A percentile compares a stretch with the other conserved stretches of the same genome.
phyloP scores from a whole-genome alignment of 2,797 vertebrate genomes.

The Morelia viridis region DNA sequence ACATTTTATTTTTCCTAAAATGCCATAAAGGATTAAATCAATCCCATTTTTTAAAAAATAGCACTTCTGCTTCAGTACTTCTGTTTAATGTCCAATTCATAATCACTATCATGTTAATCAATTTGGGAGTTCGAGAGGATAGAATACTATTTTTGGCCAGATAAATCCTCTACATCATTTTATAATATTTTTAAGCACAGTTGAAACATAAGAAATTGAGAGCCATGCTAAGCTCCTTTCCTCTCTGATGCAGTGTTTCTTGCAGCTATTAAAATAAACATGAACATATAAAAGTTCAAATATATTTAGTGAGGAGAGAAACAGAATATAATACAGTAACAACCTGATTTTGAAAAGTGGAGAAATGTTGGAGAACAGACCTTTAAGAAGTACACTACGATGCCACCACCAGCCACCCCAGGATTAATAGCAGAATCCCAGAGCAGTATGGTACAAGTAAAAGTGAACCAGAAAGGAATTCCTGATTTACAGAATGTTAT shows the following conservation, averaged over 20 bases:
- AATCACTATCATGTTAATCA: not conserved
- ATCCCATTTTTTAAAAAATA: not conserved
- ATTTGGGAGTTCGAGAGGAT: not conserved
- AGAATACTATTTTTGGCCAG: not conserved
- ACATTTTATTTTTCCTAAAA: not conserved
- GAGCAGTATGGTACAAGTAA: not conserved
- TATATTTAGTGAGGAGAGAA: not conserved
- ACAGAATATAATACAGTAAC: not conserved
- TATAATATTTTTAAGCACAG: constrained; percentile 1
- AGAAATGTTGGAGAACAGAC: not conserved
- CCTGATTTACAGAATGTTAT: not conserved
- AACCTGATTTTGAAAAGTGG: not conserved
- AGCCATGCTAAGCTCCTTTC: constrained; percentile 2
- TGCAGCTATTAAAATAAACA: not conserved
- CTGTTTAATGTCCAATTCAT: not conserved
- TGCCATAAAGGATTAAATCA: not conserved
- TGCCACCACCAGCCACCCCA: not conserved
- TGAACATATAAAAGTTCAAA: not conserved
- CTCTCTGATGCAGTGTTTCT: not conserved
- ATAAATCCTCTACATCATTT: not conserved
- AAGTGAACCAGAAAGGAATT: not conserved
- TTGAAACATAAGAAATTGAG: not conserved
- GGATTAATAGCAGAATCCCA: not conserved
- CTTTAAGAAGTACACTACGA: not conserved
- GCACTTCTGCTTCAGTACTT: not conserved